Percentiles rank a stretch among this genome's conserved stretches.
Evolutionary conservation across 2,113 vertebrate species (phyloP).

Genomic region (Natator depressus): DNA sequence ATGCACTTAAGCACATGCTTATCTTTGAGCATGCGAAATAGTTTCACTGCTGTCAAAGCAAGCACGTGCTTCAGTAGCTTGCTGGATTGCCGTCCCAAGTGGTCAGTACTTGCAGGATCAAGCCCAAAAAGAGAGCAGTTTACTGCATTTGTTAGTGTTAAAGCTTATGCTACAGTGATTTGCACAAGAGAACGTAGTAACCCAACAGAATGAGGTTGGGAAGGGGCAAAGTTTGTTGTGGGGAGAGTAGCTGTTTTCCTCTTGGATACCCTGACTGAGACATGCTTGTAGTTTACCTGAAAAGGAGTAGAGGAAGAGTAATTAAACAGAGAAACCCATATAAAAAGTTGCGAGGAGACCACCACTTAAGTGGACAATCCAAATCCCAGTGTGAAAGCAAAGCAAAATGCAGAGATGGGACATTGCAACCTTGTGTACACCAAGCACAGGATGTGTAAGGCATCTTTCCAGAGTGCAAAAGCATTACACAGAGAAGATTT

Average conservation of each 20-base stretch:
- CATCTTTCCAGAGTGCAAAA: constrained; percentile 71
- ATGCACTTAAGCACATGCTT: not conserved
- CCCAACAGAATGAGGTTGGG: not conserved
- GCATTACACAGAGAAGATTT: constrained; percentile 64
- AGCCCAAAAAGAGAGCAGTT: not conserved
- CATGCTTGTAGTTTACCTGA: constrained; percentile 17
- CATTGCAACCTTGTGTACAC: constrained; percentile 48
- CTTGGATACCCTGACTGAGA: not conserved
- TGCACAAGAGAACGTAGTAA: not conserved
- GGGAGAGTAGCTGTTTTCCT: constrained; percentile 6
- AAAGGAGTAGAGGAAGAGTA: constrained; percentile 28
- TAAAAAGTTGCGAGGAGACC: constrained; percentile 14
- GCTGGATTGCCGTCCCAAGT: not conserved
- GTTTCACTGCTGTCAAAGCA: not conserved
- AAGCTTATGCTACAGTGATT: not conserved
- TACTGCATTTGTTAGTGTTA: not conserved
- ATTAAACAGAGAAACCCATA: constrained; percentile 51
- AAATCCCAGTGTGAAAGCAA: constrained; percentile 19
- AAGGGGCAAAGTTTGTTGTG: not conserved
- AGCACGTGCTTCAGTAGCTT: constrained; percentile 1
- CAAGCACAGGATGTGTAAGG: constrained; percentile 72
- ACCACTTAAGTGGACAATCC: not conserved
- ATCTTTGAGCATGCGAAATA: not conserved
- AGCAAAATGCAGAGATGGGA: constrained; percentile 25
- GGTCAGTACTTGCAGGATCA: not conserved